These are phyloP conservation scores for Neocrepidodera transversa DNA, from an alignment of 2,888 invertebrate genomes.

Conservation along the genomic window DNA sequence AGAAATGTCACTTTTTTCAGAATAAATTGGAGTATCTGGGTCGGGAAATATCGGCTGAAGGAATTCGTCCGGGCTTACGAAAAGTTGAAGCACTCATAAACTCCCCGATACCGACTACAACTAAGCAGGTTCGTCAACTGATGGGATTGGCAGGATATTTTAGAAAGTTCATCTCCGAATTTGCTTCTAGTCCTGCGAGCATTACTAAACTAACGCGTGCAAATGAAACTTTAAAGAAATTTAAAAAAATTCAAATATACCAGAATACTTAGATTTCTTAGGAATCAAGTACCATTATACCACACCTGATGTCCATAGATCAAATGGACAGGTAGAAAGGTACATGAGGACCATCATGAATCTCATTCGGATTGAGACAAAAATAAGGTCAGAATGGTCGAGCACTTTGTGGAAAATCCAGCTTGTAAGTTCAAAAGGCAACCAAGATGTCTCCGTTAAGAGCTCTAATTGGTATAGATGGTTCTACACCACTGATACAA, in stretches of 20 bases:
- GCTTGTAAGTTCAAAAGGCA: not conserved
- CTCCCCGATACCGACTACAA: not conserved
- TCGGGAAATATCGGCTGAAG: not conserved
- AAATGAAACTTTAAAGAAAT: conserved; percentile 29
- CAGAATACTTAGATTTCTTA: conserved; percentile 29
- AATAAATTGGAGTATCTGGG: no score
- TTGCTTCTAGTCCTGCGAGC: conserved; percentile 5
- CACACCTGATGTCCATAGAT: not conserved
- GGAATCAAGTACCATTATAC: not conserved
- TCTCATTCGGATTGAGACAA: not conserved
- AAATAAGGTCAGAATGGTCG: not conserved
- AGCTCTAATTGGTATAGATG: not conserved
- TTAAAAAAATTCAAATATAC: conserved; percentile 39
- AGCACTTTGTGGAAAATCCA: not conserved
- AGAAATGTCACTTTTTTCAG: no score
- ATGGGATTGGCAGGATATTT: not conserved
- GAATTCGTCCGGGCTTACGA: not conserved
- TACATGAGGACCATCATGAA: not conserved
- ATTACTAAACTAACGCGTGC: conserved; percentile 12
- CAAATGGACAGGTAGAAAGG: not conserved
- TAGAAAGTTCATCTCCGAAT: conserved; percentile 6
- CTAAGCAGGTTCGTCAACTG: not conserved
- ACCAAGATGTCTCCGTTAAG: not conserved
- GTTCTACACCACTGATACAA: not conserved
- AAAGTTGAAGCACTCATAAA: not conserved